phyloP scores from a whole-genome alignment of 1,140 invertebrate genomes.

The Trichonephila clavata region DNA sequence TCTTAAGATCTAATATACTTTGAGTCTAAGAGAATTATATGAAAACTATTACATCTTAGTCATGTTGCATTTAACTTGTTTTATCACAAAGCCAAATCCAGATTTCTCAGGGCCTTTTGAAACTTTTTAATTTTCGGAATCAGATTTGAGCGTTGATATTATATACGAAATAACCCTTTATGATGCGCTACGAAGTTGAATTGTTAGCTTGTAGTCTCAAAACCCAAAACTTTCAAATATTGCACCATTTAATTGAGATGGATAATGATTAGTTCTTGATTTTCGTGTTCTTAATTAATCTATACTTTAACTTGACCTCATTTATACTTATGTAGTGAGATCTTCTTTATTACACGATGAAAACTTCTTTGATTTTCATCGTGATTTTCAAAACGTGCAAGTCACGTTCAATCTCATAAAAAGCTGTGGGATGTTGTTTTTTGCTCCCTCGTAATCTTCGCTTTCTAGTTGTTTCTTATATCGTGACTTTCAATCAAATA shows the following conservation, averaged over 20 bases:
- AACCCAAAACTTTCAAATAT: neutral
- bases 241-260: neutral
- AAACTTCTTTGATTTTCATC: slow-evolving; percentile 37
- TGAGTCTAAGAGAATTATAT: too few species aligned
- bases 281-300: slow-evolving; percentile 17
- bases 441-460: slow-evolving; percentile 12
- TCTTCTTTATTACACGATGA: slow-evolving; percentile 5
- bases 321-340: slow-evolving; percentile 16
- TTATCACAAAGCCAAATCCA: too few species aligned
- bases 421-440: slow-evolving; percentile 21
- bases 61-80: too few species aligned
- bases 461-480: neutral
- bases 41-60: too few species aligned
- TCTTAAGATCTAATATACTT: too few species aligned
- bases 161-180: too few species aligned
- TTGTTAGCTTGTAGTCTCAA: neutral
- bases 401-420: slow-evolving; percentile 12
- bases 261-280: neutral
- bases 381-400: slow-evolving; percentile 26
- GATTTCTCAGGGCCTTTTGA: too few species aligned
- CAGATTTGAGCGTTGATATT: too few species aligned
- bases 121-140: too few species aligned
- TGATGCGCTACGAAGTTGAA: neutral
- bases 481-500: slow-evolving; percentile 31
- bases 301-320: slow-evolving; percentile 23